These are phyloP conservation scores for Frankliniella fusca DNA, from an alignment of 2,888 invertebrate genomes.

Conservation along the genomic window DNA sequence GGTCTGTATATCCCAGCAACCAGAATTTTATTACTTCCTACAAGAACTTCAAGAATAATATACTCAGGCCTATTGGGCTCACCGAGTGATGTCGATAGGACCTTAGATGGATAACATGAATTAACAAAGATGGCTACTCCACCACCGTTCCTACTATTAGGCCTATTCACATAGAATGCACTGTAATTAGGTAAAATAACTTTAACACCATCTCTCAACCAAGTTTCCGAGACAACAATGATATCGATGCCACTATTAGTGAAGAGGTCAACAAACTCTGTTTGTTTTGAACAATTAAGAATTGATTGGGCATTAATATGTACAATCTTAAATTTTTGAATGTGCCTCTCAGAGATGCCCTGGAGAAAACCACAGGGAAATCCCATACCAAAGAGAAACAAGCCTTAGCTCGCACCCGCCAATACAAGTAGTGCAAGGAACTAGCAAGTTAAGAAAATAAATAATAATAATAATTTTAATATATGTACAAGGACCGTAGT, in stretches of 20 bases:
- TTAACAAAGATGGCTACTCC: not conserved
- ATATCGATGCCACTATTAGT: not conserved
- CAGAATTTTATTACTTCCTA: too few relatives aligned
- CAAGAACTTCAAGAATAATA: too few relatives aligned
- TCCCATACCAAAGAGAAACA: not conserved
- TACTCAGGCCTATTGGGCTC: too few relatives aligned
- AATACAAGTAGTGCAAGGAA: not conserved
- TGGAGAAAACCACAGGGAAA: not conserved
- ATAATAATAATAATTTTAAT: not conserved
- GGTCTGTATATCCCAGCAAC: too few relatives aligned
- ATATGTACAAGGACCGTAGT: not conserved
- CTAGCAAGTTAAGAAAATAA: not conserved
- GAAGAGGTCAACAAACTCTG: not conserved
- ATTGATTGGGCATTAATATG: not conserved
- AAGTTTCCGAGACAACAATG: not conserved
- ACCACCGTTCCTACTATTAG: not conserved
- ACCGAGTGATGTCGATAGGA: not conserved
- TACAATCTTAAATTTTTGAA: not conserved
- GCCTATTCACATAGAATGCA: not conserved
- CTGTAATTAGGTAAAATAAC: not conserved
- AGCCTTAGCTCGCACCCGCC: too few relatives aligned
- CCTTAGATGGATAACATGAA: not conserved
- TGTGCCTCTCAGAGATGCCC: not conserved
- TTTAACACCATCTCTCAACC: not conserved
- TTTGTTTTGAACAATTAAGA: not conserved